phyloP scores from a whole-genome alignment of 2,888 invertebrate genomes.

The Cataglyphis altisquamis region DNA sequence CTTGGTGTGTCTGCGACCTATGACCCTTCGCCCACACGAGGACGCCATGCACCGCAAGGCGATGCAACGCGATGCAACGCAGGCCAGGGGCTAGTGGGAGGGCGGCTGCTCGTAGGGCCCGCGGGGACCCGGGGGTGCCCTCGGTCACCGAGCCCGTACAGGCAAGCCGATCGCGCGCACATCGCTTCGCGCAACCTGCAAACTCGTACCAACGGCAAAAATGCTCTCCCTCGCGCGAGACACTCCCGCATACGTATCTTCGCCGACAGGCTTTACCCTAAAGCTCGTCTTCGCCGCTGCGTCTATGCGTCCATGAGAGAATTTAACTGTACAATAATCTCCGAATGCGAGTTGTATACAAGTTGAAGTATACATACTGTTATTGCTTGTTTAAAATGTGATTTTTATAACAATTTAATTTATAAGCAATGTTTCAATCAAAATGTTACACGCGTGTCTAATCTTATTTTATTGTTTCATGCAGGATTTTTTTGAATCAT shows the following conservation, averaged over 20 bases:
- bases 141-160: slow-evolving; percentile 81
- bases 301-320: slow-evolving; percentile 15
- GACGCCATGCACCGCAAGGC: slow-evolving; percentile 82
- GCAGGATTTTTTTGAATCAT: neutral
- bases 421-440: neutral
- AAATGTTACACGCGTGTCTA: neutral
- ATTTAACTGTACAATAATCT: slow-evolving; percentile 22
- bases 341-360: neutral
- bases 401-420: slow-evolving; percentile 8
- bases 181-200: slow-evolving; percentile 82
- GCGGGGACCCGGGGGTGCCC: slow-evolving; percentile 74
- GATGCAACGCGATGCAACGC: slow-evolving; percentile 76
- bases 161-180: slow-evolving; percentile 77
- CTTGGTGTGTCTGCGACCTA: slow-evolving; percentile 84
- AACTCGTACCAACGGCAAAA: slow-evolving; percentile 82
- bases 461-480: neutral
- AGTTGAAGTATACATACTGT: slow-evolving; percentile 26
- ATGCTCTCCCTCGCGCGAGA: slow-evolving; percentile 76
- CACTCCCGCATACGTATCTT: slow-evolving; percentile 71
- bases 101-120: slow-evolving; percentile 76
- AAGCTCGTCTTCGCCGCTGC: slow-evolving; percentile 57
- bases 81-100: slow-evolving; percentile 77
- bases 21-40: slow-evolving; percentile 85
- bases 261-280: slow-evolving; percentile 70
- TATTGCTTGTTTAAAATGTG: slow-evolving; percentile 27